Evolutionary conservation across 2,888 invertebrate species (phyloP).

Genomic region (Acrobasis repandana): DNA sequence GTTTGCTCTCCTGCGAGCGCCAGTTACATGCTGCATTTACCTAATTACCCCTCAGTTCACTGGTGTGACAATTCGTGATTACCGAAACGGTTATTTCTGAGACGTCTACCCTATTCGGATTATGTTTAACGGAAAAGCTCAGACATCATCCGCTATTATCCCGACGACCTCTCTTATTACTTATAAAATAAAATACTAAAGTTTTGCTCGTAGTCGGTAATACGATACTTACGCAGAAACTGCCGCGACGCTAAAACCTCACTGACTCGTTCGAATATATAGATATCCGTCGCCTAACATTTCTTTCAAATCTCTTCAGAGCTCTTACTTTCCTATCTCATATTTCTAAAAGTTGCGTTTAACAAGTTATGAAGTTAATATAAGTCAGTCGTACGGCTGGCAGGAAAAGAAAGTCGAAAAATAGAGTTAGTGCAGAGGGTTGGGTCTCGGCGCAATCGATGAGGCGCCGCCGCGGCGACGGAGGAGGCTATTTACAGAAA

Average conservation of each 20-base stretch:
- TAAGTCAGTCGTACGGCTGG: slow-evolving; percentile 64
- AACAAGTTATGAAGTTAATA: slow-evolving; percentile 76
- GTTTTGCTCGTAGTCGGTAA: slow-evolving; percentile 42
- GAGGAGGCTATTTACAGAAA: slow-evolving; percentile 54
- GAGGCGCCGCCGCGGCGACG: slow-evolving; percentile 59
- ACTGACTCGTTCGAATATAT: slow-evolving; percentile 48
- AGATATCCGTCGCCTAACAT: slow-evolving; percentile 48
- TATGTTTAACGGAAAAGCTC: slow-evolving; percentile 48
- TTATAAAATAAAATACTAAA: slow-evolving; percentile 53
- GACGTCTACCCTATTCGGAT: slow-evolving; percentile 56
- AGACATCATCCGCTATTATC: slow-evolving; percentile 48
- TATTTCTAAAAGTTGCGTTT: slow-evolving; percentile 73
- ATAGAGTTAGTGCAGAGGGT: slow-evolving; percentile 62
- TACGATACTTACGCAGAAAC: slow-evolving; percentile 43
- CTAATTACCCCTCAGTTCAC: slow-evolving; percentile 75
- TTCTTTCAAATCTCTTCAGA: slow-evolving; percentile 61
- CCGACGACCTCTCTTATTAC: slow-evolving; percentile 48
- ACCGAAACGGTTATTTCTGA: slow-evolving; percentile 66
- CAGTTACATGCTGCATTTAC: slow-evolving; percentile 77
- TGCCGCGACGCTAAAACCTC: slow-evolving; percentile 42
- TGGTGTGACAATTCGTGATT: slow-evolving; percentile 74
- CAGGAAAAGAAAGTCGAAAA: slow-evolving; percentile 66
- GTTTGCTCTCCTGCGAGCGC: slow-evolving; percentile 45
- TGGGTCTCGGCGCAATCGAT: slow-evolving; percentile 56
- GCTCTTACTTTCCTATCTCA: slow-evolving; percentile 65